Evolutionary conservation across 1,140 invertebrate species (phyloP).

Genomic region (Drosophila neocordata): DNA sequence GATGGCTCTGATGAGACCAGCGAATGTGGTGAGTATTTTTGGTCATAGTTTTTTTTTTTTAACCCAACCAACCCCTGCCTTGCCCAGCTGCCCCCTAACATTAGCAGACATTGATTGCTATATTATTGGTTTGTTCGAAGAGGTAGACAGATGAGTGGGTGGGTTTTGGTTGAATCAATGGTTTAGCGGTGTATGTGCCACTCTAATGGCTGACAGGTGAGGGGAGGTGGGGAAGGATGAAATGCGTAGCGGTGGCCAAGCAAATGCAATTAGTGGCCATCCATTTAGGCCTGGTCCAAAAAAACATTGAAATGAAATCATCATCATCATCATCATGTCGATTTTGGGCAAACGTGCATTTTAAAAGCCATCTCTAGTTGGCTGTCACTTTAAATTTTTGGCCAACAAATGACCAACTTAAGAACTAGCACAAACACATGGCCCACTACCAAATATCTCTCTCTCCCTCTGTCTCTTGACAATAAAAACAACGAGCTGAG

Average conservation of each 20-base stretch:
- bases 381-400: slow-evolving; percentile 20
- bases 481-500: slow-evolving; percentile 35
- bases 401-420: neutral
- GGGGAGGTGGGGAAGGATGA: slow-evolving; percentile 24
- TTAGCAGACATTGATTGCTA: slow-evolving; percentile 67
- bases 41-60: neutral
- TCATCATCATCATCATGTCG: slow-evolving; percentile 10
- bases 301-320: slow-evolving; percentile 36
- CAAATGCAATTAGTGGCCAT: slow-evolving; percentile 73
- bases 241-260: slow-evolving; percentile 43
- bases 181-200: neutral
- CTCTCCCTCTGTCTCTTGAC: slow-evolving; percentile 13
- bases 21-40: slow-evolving; percentile 84
- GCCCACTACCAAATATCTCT: slow-evolving; percentile 6
- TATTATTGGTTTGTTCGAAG: slow-evolving; percentile 63
- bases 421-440: neutral
- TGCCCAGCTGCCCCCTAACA: neutral
- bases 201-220: slow-evolving; percentile 65
- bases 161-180: slow-evolving; percentile 44
- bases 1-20: slow-evolving; percentile 87
- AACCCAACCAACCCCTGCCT: neutral
- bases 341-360: neutral
- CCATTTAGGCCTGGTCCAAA: slow-evolving; percentile 32
- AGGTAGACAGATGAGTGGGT: slow-evolving; percentile 19
- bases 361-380: slow-evolving; percentile 33